These are phyloP conservation scores for Nomada flava DNA, from an alignment of 2,888 invertebrate genomes.

Conservation along the genomic window DNA sequence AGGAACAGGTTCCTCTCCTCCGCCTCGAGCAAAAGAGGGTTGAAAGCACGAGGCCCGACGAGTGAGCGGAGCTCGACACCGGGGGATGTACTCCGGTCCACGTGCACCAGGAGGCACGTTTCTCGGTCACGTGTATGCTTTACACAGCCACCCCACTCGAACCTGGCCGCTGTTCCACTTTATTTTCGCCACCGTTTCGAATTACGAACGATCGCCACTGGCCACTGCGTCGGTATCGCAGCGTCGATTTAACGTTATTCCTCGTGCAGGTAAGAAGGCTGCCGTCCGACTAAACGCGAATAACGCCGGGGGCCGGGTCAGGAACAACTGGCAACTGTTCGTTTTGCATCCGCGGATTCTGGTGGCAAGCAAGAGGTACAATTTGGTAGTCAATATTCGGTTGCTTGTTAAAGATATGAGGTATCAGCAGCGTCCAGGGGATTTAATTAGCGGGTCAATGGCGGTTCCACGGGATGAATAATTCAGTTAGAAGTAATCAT, in stretches of 20 bases:
- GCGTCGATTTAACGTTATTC: background rate
- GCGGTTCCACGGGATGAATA: slow-evolving; percentile 30
- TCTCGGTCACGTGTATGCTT: slow-evolving; percentile 78
- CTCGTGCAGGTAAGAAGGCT: background rate
- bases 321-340: background rate
- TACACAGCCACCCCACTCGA: slow-evolving; percentile 33
- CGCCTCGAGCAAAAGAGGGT: slow-evolving; percentile 70
- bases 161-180: slow-evolving; percentile 32
- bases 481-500: slow-evolving; percentile 38
- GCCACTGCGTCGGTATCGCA: background rate
- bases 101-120: slow-evolving; percentile 83
- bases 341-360: background rate
- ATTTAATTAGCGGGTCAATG: slow-evolving; percentile 48
- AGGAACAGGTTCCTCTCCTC: slow-evolving; percentile 67
- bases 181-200: slow-evolving; percentile 27
- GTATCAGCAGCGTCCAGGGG: background rate
- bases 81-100: slow-evolving; percentile 72
- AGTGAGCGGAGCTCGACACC: slow-evolving; percentile 51
- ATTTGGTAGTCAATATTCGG: slow-evolving; percentile 31
- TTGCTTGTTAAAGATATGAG: slow-evolving; percentile 29
- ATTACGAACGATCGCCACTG: slow-evolving; percentile 9
- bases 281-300: slow-evolving; percentile 2
- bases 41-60: slow-evolving; percentile 68
- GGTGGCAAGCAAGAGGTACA: background rate
- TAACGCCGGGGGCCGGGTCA: background rate